A percentile compares a stretch with the other conserved stretches of the same genome.
phyloP scores from a whole-genome alignment of 2,797 vertebrate genomes.

The Sebastes trivittatus region DNA sequence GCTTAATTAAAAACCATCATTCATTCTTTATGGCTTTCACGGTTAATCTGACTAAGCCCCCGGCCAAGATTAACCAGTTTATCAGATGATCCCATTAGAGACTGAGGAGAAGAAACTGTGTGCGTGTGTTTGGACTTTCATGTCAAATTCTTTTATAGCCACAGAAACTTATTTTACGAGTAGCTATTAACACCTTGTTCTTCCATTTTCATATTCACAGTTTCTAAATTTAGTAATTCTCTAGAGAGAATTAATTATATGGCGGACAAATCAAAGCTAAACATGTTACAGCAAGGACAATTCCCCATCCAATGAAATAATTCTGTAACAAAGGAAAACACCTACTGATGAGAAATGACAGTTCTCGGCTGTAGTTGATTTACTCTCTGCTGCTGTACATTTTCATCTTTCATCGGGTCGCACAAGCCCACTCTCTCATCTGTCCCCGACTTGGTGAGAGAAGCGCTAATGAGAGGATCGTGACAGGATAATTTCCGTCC shows the following conservation, averaged over 20 bases:
- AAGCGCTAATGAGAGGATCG: conserved; percentile 59
- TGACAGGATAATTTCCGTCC: conserved; percentile 68
- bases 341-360: background rate
- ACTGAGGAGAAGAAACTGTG: conserved; percentile 12
- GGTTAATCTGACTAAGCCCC: conserved; percentile 56
- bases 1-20: conserved; percentile 39
- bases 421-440: conserved; percentile 39
- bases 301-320: background rate
- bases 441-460: conserved; percentile 47
- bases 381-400: background rate
- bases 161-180: background rate
- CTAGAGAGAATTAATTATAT: background rate
- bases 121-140: background rate
- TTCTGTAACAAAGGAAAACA: background rate
- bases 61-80: conserved; percentile 53
- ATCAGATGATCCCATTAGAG: conserved; percentile 54
- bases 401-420: conserved; percentile 21
- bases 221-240: background rate
- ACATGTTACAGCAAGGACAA: background rate
- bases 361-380: background rate
- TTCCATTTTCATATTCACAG: background rate
- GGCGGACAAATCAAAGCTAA: conserved; percentile 4
- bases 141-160: background rate
- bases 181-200: background rate
- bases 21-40: conserved; percentile 43